These are phyloP conservation scores for Aphelenchoides besseyi DNA, from an alignment of 1,140 invertebrate genomes.

Conservation along the genomic window DNA sequence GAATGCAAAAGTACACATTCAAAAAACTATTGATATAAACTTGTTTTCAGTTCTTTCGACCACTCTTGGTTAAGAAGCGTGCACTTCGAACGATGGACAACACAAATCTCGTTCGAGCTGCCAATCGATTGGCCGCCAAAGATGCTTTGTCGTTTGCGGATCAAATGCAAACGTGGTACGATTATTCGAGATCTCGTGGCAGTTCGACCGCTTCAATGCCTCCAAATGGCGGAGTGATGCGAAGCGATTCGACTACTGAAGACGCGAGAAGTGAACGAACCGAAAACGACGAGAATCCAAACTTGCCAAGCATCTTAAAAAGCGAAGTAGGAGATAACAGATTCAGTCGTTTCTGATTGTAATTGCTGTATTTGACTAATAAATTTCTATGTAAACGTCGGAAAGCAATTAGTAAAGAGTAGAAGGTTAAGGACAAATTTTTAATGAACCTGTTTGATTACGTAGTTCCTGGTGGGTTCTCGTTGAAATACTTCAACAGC, in stretches of 20 bases:
- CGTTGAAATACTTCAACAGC: no score
- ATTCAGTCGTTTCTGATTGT: background rate
- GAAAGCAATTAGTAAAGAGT: no score
- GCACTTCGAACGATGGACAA: conserved; percentile 44
- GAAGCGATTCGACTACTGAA: background rate
- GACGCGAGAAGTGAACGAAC: background rate
- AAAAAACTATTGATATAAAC: background rate
- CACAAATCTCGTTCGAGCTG: conserved; percentile 43
- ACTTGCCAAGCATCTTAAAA: background rate
- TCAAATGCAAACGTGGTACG: conserved; percentile 26
- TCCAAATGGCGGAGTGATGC: conserved; percentile 3
- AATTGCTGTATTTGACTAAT: no score
- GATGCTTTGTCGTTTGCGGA: conserved; percentile 27
- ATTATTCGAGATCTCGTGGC: conserved; percentile 14
- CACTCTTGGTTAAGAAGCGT: conserved; percentile 51
- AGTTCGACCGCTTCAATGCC: conserved; percentile 9
- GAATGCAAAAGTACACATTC: background rate
- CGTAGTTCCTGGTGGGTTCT: no score
- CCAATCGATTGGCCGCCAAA: conserved; percentile 22
- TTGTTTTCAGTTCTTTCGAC: conserved; percentile 44
- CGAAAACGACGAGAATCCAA: background rate
- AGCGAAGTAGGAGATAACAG: conserved; percentile 7
- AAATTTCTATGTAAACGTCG: no score
- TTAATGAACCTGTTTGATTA: no score
- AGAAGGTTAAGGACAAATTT: no score